A percentile compares a stretch with the other conserved stretches of the same genome.
These are phyloP conservation scores for Drosophila macrospina DNA, from an alignment of 2,888 invertebrate genomes.

Conservation along the genomic window DNA sequence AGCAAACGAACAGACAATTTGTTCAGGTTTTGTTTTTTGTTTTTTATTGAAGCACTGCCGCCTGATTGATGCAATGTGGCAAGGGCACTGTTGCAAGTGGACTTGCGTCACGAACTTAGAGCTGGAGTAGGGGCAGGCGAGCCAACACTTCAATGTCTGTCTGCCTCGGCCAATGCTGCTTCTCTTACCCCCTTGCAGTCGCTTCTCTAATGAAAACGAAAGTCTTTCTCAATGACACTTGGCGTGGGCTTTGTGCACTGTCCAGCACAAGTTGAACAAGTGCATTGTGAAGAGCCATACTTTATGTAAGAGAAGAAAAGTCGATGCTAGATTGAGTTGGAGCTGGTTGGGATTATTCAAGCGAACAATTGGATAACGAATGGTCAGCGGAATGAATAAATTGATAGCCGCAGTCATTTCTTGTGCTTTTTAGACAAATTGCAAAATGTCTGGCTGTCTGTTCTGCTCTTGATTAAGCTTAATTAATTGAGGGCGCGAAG, in stretches of 20 bases:
- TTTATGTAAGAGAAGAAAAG: slow-evolving; percentile 33
- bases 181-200: background rate
- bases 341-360: slow-evolving; percentile 47
- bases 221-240: slow-evolving; percentile 70
- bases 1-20: slow-evolving; percentile 41
- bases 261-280: slow-evolving; percentile 28
- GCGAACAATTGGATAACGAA: slow-evolving; percentile 57
- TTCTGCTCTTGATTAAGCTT: slow-evolving; percentile 33
- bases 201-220: slow-evolving; percentile 59
- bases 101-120: slow-evolving; percentile 30
- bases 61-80: slow-evolving; percentile 75
- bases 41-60: slow-evolving; percentile 62
- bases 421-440: too few relatives aligned
- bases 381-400: slow-evolving; percentile 34
- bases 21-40: slow-evolving; percentile 21
- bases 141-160: slow-evolving; percentile 28
- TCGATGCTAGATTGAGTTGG: slow-evolving; percentile 44
- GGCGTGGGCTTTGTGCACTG: slow-evolving; percentile 33
- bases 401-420: slow-evolving; percentile 36
- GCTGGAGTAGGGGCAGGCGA: background rate
- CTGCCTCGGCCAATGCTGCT: slow-evolving; percentile 17
- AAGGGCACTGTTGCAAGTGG: slow-evolving; percentile 67
- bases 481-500: slow-evolving; percentile 44
- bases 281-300: slow-evolving; percentile 24
- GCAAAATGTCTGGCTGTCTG: slow-evolving; percentile 32